Conservation (phyloP, 35 echinoderm and acorn worm genomes). For the Lytechinus pictus region DNA sequence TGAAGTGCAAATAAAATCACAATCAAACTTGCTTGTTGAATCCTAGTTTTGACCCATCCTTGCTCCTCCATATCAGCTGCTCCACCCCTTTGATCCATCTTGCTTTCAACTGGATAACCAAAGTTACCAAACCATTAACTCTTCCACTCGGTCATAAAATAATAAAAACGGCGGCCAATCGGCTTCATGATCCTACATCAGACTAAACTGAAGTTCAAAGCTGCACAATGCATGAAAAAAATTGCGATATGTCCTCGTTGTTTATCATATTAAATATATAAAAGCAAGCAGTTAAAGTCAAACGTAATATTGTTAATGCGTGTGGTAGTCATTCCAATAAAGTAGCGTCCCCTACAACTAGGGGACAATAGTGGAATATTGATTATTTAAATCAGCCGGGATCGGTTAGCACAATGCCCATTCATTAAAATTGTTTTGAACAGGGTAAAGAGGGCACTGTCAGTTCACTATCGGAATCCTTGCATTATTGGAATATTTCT, state of each 20-base stretch:
- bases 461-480: not conserved
- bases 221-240: not conserved
- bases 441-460: not conserved
- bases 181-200: not conserved
- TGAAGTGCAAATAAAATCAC: not conserved
- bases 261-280: not conserved
- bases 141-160: not conserved
- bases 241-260: not conserved
- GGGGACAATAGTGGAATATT: not conserved
- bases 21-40: slow-evolving; percentile 72
- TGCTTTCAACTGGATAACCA: not conserved
- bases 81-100: slow-evolving; percentile 7
- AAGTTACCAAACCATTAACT: slow-evolving; percentile 18
- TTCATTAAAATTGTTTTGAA: slow-evolving; percentile 15
- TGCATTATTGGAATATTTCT: not conserved
- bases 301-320: not conserved
- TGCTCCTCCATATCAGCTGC: slow-evolving; percentile 8
- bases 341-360: slow-evolving; percentile 41
- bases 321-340: not conserved
- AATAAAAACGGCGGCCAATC: not conserved
- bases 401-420: slow-evolving; percentile 1
- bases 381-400: slow-evolving; percentile 49
- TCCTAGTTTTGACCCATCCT: slow-evolving; percentile 62
- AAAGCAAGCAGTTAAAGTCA: not conserved
- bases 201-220: not conserved